Conservation (phyloP, 2,888 invertebrate genomes). For the Melikaiella ostensackeni region DNA sequence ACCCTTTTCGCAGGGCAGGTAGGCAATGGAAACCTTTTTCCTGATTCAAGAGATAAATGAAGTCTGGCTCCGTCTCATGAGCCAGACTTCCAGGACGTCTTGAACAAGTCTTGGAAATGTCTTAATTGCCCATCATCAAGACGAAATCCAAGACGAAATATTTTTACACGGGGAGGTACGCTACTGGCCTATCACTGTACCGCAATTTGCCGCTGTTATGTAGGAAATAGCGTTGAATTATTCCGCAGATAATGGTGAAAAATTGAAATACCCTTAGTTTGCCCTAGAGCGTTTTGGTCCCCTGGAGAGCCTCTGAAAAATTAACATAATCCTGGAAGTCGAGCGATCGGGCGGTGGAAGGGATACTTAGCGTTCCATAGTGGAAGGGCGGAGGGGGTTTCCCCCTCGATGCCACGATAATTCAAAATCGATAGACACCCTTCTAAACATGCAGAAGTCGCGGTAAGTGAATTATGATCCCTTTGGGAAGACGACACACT, state of each 20-base stretch:
- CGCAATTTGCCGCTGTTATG: neutral
- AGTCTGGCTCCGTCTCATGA: too few species aligned
- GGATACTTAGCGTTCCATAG: slow-evolving; percentile 41
- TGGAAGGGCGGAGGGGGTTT: slow-evolving; percentile 32
- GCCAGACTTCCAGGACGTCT: too few species aligned
- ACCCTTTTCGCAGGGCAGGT: neutral
- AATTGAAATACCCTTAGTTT: slow-evolving; percentile 66
- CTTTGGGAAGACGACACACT: slow-evolving; percentile 46
- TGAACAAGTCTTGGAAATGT: too few species aligned
- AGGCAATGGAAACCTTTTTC: too few species aligned
- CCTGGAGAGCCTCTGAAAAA: slow-evolving; percentile 58
- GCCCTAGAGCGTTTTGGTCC: slow-evolving; percentile 49
- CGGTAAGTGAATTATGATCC: slow-evolving; percentile 59
- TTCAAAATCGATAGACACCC: slow-evolving; percentile 70
- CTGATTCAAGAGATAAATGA: too few species aligned
- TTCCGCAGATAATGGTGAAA: slow-evolving; percentile 66
- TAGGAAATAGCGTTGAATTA: slow-evolving; percentile 66
- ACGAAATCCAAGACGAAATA: too few species aligned
- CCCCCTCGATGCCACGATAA: slow-evolving; percentile 63
- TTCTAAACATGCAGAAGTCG: slow-evolving; percentile 50
- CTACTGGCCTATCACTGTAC: neutral
- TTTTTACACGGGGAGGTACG: too few species aligned
- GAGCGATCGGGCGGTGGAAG: neutral
- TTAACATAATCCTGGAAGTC: slow-evolving; percentile 56
- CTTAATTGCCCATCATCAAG: too few species aligned